phyloP scores from a whole-genome alignment of 2,888 invertebrate species.

The Ypsolopha sequella region DNA sequence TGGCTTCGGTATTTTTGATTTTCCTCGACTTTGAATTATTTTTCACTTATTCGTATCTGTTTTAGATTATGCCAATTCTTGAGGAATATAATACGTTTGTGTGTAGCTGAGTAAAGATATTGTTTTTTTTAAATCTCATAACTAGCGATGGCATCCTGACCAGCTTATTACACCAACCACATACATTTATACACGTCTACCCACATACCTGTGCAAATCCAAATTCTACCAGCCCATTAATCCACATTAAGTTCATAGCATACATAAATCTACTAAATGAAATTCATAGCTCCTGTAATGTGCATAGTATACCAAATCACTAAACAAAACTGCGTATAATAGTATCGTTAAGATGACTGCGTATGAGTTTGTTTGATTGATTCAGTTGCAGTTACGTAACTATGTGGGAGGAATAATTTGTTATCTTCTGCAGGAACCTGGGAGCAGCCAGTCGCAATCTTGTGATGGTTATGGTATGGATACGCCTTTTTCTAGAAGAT shows the following conservation, averaged over 20 bases:
- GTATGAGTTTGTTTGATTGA: constrained; percentile 52
- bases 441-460: constrained; percentile 16
- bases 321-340: constrained; percentile 32
- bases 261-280: background rate
- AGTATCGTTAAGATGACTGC: constrained; percentile 47
- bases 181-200: too few relatives aligned
- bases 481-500: constrained; percentile 9
- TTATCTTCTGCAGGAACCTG: constrained; percentile 43
- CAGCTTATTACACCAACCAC: too few relatives aligned
- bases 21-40: too few relatives aligned
- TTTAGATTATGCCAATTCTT: too few relatives aligned
- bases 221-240: too few relatives aligned
- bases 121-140: too few relatives aligned
- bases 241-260: background rate
- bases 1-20: too few relatives aligned
- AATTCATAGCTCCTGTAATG: background rate
- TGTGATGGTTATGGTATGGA: constrained; percentile 24
- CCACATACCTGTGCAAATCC: too few relatives aligned
- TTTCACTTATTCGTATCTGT: too few relatives aligned
- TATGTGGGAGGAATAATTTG: constrained; percentile 68
- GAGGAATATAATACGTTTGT: too few relatives aligned
- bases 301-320: background rate
- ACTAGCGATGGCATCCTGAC: too few relatives aligned
- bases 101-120: too few relatives aligned
- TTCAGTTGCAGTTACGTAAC: constrained; percentile 63